Evolutionary conservation across 2,797 vertebrate genomes (phyloP).

Genomic region (Craterocephalus amniculus): DNA sequence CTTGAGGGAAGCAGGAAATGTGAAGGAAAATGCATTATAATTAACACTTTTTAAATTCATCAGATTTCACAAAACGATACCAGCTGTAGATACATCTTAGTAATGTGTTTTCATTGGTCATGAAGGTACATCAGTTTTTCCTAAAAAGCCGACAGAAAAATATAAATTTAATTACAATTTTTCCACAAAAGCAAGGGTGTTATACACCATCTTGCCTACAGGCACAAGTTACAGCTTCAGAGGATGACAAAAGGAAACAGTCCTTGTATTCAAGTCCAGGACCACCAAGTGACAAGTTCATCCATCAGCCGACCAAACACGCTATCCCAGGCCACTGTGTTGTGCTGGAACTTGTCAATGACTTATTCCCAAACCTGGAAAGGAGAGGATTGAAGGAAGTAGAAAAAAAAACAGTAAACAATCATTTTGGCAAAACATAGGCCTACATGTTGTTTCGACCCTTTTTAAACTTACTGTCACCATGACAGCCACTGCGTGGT

Average conservation of each 20-base stretch:
- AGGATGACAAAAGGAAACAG: conserved; percentile 32
- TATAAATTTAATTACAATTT: not conserved
- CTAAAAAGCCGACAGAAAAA: not conserved
- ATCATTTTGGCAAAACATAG: not conserved
- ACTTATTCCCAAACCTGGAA: not conserved
- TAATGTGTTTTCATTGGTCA: not conserved
- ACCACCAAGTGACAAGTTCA: conserved; percentile 45
- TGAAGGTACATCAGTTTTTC: not conserved
- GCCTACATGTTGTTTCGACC: not conserved
- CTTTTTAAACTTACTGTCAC: not conserved
- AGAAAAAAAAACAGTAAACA: not conserved
- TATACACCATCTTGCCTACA: not conserved
- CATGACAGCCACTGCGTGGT: not conserved
- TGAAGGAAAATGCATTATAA: too few relatives aligned
- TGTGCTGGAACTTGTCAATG: conserved; percentile 12
- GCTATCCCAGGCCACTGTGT: conserved; percentile 39
- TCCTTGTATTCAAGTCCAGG: conserved; percentile 51
- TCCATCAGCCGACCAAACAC: conserved; percentile 42
- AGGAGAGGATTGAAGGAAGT: not conserved
- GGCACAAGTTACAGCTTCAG: conserved; percentile 19
- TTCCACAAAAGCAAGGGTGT: conserved; percentile 10
- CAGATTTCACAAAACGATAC: not conserved
- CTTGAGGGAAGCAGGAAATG: too few relatives aligned
- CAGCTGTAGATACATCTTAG: not conserved
- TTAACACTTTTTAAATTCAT: not conserved